Evolutionary conservation across 2,113 vertebrate genomes (phyloP).

Genomic region (Equus quagga): DNA sequence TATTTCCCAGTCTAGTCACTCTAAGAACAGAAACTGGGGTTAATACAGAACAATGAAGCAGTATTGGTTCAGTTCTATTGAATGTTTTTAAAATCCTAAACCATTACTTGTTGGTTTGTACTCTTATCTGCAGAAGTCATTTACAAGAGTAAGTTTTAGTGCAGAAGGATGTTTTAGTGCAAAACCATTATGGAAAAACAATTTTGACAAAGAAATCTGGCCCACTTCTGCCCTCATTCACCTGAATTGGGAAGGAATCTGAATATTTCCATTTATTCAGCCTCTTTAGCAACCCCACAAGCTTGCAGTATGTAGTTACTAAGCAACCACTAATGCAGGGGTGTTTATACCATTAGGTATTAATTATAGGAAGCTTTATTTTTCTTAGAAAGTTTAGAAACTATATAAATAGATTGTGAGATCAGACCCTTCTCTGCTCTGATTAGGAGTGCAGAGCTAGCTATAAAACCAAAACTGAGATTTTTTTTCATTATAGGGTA

Average conservation of each 20-base stretch:
- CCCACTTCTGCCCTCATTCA: slow-evolving; percentile 59
- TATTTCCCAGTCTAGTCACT: neutral
- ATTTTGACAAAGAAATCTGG: slow-evolving; percentile 72
- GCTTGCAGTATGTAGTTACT: slow-evolving; percentile 84
- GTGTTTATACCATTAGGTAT: slow-evolving; percentile 86
- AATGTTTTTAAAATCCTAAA: slow-evolving; percentile 49
- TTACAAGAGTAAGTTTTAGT: slow-evolving; percentile 46
- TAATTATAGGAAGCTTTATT: slow-evolving; percentile 86
- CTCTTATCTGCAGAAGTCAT: slow-evolving; percentile 63
- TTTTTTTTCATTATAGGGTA: neutral
- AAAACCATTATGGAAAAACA: slow-evolving; percentile 77
- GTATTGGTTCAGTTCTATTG: slow-evolving; percentile 4
- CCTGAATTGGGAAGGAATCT: slow-evolving; percentile 62
- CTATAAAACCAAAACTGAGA: slow-evolving; percentile 43
- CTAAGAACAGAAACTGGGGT: neutral
- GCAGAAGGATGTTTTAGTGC: slow-evolving; percentile 63
- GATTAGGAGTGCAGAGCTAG: slow-evolving; percentile 49
- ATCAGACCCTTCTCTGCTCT: slow-evolving; percentile 70
- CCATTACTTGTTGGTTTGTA: neutral
- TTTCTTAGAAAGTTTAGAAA: slow-evolving; percentile 84
- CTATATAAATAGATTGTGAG: slow-evolving; percentile 78
- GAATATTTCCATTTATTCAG: slow-evolving; percentile 73
- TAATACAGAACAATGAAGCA: neutral
- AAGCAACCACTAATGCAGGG: slow-evolving; percentile 84
- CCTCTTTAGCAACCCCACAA: slow-evolving; percentile 72